phyloP scores from a whole-genome alignment of 2,888 invertebrate genomes.

The Hyposoter didymator region DNA sequence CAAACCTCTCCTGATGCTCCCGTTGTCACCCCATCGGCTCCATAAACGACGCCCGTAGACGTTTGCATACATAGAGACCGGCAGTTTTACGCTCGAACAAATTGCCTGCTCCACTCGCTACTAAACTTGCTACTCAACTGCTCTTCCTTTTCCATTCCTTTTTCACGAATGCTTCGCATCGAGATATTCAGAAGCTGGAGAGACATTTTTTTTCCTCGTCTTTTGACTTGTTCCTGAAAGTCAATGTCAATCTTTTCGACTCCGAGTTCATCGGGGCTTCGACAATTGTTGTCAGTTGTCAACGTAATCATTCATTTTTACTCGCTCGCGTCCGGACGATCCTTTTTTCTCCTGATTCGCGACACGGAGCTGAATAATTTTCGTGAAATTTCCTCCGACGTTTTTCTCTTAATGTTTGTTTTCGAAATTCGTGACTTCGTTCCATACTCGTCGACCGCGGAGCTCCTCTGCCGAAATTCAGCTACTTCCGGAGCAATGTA shows the following conservation, averaged over 20 bases:
- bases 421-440: neutral
- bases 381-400: neutral
- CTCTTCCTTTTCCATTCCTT: slow-evolving; percentile 41
- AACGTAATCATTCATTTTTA: slow-evolving; percentile 31
- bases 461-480: slow-evolving; percentile 9
- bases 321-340: neutral
- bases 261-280: slow-evolving; percentile 7
- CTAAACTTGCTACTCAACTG: slow-evolving; percentile 36
- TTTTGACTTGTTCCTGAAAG: slow-evolving; percentile 32
- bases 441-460: neutral
- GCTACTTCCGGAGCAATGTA: slow-evolving; percentile 31
- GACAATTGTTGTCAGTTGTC: neutral
- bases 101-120: slow-evolving; percentile 73
- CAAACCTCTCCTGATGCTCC: slow-evolving; percentile 72
- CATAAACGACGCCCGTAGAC: slow-evolving; percentile 78
- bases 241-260: slow-evolving; percentile 47
- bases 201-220: neutral
- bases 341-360: neutral
- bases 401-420: neutral
- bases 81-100: slow-evolving; percentile 83
- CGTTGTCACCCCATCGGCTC: slow-evolving; percentile 83
- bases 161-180: slow-evolving; percentile 23
- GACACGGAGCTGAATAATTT: neutral
- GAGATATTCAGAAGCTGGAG: slow-evolving; percentile 9
- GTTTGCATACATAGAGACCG: slow-evolving; percentile 83